Conservation (phyloP, 2,113 vertebrate genomes). For the Cepphus grylle region DNA sequence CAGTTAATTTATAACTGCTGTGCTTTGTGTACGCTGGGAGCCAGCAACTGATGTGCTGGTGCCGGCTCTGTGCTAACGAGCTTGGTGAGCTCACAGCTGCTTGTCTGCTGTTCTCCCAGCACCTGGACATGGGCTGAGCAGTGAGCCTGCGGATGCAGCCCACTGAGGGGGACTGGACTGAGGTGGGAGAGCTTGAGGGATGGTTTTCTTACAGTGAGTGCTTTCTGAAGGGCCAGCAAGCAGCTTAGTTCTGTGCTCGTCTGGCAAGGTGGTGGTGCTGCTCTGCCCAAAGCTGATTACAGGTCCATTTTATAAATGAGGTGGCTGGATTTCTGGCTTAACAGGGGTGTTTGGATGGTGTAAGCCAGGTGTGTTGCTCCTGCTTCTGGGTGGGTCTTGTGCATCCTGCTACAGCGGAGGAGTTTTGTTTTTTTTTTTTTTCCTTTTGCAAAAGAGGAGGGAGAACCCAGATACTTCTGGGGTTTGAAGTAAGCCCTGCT, state of each 20-base stretch:
- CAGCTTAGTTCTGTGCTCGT: background rate
- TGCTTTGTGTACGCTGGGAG: background rate
- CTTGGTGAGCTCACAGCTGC: background rate
- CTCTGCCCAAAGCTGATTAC: background rate
- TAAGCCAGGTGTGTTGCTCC: background rate
- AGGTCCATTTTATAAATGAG: background rate
- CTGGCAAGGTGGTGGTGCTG: background rate
- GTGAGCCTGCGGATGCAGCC: background rate
- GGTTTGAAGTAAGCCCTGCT: background rate
- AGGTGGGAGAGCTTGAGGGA: background rate
- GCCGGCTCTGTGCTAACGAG: background rate
- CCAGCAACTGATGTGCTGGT: background rate
- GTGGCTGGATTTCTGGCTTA: background rate
- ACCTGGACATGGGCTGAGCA: fast-evolving
- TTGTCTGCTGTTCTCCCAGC: background rate
- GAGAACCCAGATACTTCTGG: background rate
- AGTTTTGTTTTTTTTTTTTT: background rate
- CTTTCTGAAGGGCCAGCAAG: background rate
- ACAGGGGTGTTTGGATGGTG: background rate
- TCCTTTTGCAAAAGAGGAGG: background rate
- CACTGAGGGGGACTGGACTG: fast-evolving
- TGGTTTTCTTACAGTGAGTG: fast-evolving
- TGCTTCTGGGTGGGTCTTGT: background rate
- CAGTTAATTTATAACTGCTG: background rate
- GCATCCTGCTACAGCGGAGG: background rate